Conservation (phyloP, 2,113 vertebrate species). For the Phoenicopterus ruber region DNA sequence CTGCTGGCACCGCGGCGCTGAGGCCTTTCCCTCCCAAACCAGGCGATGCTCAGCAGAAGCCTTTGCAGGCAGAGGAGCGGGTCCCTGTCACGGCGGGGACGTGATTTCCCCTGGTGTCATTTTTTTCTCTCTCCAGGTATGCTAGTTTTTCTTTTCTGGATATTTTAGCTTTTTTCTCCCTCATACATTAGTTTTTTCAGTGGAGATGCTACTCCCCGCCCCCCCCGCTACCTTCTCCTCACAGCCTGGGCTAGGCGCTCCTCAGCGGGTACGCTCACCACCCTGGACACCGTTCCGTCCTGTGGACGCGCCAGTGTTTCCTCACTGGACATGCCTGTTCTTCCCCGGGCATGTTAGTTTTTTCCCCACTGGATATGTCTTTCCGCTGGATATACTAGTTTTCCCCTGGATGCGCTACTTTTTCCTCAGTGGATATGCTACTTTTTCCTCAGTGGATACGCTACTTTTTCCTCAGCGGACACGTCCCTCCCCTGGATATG, state of each 20-base stretch:
- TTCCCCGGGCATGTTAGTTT: background rate
- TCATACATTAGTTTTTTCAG: fast-evolving
- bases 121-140: background rate
- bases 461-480: too few species aligned
- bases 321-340: background rate
- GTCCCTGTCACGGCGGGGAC: too few species aligned
- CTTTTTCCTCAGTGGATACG: background rate
- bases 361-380: background rate
- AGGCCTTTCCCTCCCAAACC: background rate
- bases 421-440: background rate
- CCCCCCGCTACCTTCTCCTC: fast-evolving
- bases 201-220: fast-evolving
- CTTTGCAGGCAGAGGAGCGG: background rate
- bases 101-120: background rate
- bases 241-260: background rate
- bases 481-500: too few species aligned
- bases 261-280: fast-evolving
- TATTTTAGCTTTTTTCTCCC: fast-evolving
- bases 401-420: background rate
- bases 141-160: background rate
- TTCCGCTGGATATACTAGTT: background rate
- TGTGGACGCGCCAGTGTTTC: fast-evolving
- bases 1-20: too few species aligned
- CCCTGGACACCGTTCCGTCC: fast-evolving
- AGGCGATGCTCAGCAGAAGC: fast-evolving